Evolutionary conservation across 1,140 invertebrate genomes (phyloP).

Genomic region (Chrysoperla carnea): DNA sequence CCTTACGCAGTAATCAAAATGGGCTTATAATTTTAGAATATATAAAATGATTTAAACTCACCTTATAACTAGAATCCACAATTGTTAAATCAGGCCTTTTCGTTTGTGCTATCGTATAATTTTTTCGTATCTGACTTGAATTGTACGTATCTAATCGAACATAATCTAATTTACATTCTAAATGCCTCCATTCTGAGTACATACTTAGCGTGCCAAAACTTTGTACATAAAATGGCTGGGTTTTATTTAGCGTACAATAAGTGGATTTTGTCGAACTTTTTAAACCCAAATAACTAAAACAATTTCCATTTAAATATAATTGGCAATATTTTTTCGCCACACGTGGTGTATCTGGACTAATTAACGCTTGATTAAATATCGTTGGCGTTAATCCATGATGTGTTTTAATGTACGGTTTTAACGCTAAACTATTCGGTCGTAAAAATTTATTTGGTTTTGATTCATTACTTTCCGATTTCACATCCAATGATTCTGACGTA

Average conservation of each 20-base stretch:
- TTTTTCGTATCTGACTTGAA: slow-evolving; percentile 47
- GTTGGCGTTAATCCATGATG: slow-evolving; percentile 60
- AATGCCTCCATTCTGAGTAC: slow-evolving; percentile 83
- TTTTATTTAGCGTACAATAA: slow-evolving; percentile 82
- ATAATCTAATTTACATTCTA: slow-evolving; percentile 20
- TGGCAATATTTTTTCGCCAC: slow-evolving; percentile 77
- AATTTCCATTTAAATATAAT: slow-evolving; percentile 74
- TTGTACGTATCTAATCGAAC: slow-evolving; percentile 33
- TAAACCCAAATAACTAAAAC: slow-evolving; percentile 79
- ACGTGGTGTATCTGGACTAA: slow-evolving; percentile 78
- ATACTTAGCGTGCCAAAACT: slow-evolving; percentile 86
- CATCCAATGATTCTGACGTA: slow-evolving; percentile 9
- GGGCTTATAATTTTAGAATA: no score
- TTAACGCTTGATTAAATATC: slow-evolving; percentile 54
- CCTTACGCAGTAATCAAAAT: no score
- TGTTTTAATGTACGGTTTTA: slow-evolving; percentile 64
- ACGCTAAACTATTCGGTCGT: slow-evolving; percentile 55
- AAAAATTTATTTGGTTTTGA: slow-evolving; percentile 40
- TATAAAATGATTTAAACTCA: no score
- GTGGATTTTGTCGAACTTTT: slow-evolving; percentile 81
- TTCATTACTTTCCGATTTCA: slow-evolving; percentile 21
- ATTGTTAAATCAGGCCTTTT: slow-evolving; percentile 39
- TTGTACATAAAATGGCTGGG: slow-evolving; percentile 87
- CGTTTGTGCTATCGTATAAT: slow-evolving; percentile 36
- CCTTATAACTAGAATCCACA: slow-evolving; percentile 42